Evolutionary conservation across 2,888 invertebrate species (phyloP), one percentile per base, ranked within the genome.

Genomic region (Hyposoter didymator): DNA sequence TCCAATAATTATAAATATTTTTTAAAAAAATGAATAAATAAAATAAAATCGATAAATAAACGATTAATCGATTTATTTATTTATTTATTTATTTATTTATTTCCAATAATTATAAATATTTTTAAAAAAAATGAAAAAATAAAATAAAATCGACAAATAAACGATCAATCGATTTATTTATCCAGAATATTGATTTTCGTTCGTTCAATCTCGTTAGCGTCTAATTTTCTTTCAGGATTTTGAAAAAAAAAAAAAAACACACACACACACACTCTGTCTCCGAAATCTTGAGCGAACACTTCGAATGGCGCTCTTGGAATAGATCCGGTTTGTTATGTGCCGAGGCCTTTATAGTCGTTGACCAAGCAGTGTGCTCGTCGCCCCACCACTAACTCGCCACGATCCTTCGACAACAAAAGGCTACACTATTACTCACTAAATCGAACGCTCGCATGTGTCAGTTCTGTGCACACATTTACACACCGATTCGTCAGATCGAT

Each of bases 261-360:
- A n/a, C n/a, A 35, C 14, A 22, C 35, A 1, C 17, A 47, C 52
- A 28, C 52, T 39, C 39, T 35, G 55, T 5, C 32, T 66, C 55
- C 14, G 70, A 49, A 75, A 82, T 43, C 59, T 55, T 47, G 43
- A 55, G 39, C 39, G 39, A 35, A 64, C 64, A 59, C 70, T 66
- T 19, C 59, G 82, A 79, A 79, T 39, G 79, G 39, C 78, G 39
- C 64, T 76, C 82, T 85, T 85, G 79, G 79, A 85, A 85, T 82
- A 85, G 75, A 85, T 85, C 72, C 82, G 82, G 82, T 85, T 82
- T 52, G 82, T 82, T 82, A 55, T 76, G 79, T 47, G 76, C 47
- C 75, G 79, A 76, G 75, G 72, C 47, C 72, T 79, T 85, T 85
- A 85, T 85, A 85, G 79, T 82, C 75, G 67, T 74, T 70, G 79